Evolutionary conservation across 2,113 vertebrate genomes (phyloP), one percentile per base, ranked within the genome.

Genomic region (Martes martes): DNA sequence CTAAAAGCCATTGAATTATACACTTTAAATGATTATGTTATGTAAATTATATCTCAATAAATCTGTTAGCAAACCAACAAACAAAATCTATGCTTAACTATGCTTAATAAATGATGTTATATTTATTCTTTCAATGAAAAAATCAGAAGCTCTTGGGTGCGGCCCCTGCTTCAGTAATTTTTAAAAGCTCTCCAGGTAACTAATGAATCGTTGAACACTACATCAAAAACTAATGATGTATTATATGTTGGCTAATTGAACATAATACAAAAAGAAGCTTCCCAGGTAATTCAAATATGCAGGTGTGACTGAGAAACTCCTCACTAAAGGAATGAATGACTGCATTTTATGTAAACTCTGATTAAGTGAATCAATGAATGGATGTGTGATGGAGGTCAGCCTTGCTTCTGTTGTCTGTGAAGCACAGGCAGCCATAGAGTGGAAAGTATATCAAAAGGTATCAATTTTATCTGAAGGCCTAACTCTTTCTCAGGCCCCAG

Each of bases 31-130:
- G 26, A 94, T 24, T 92, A 45, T 91, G 36, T 28, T 36, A 55
- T 85, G 52, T 95, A 21, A 82, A 85, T 93, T 91, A 85, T 92
- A 59, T 89, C 45, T 94, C 33, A 95, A n/a, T 83, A 67, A 83
- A 31, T 84, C 10, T 89, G 42, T 82, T 91, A 91, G 42, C 31
- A 81, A 74, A 39, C 36, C 73, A 63, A 18, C 8, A 10, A 76
- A 76, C 6, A 81, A 96, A 87, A 3, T 52, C 7, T 59, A 47
- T 52, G 47, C 14, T 76, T 45, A 78, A 45, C 42, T 78, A 65
- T 89, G 50, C 4, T 94, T 95, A 89, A 86, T 67, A 89, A n/a
- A 7, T 83, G 10, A 63, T 95, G 55, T 69, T 52, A 26, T 59
- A 85, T n/a, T 84, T 84, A 74, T 73, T 91, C n/a, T 79, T 65